Evolutionary conservation across 1,140 invertebrate genomes (phyloP), one percentile per base, ranked within the genome.

Genomic region (Drosophila watanabei): DNA sequence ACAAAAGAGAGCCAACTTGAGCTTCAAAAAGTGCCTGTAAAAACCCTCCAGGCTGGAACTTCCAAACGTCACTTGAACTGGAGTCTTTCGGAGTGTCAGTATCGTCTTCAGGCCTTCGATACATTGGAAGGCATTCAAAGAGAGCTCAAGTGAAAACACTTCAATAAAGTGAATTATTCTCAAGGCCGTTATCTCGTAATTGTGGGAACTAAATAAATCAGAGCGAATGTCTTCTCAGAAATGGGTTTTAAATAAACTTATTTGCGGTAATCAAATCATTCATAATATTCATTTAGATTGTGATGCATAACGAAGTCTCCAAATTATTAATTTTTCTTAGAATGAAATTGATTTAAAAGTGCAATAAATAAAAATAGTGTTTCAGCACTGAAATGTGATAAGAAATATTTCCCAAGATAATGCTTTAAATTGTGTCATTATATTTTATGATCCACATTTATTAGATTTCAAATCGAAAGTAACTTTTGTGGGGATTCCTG

Each of bases 11-110:
- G 41, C 60, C 48, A 35, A 46, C 33, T 43, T 56, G 49, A 60
- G 33, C 56, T 56, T 51, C 48, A 8, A 48, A 71, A 41, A 76
- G 57, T 41, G 51, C 33, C 75, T 58, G 75, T 56, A 59, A 48
- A 76, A 66, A 52, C 54, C 62, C 75, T 61, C 45, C 35, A 18
- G 65, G 71, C n/a, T 56, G 52, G n/a, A 32, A 45, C 33, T 56
- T 39, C 52, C 63, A 78, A 20, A 35, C 16, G 45, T 32, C 75
- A 79, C 75, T 79, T 70, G 75, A 79, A 33, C 35, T 61, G 11
- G 24, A 39, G 30, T 24, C 14, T 61, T 28, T 51, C 32, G 8
- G 32, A 72, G 70, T 73, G 56, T 48, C 52, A 43, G 45, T 35
- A 51, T 28, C 35, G 37, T 11, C 32, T 32, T 32, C 20, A 35